phyloP scores from a whole-genome alignment of 2,797 vertebrate species.

The Phataginus tetradactyla region DNA sequence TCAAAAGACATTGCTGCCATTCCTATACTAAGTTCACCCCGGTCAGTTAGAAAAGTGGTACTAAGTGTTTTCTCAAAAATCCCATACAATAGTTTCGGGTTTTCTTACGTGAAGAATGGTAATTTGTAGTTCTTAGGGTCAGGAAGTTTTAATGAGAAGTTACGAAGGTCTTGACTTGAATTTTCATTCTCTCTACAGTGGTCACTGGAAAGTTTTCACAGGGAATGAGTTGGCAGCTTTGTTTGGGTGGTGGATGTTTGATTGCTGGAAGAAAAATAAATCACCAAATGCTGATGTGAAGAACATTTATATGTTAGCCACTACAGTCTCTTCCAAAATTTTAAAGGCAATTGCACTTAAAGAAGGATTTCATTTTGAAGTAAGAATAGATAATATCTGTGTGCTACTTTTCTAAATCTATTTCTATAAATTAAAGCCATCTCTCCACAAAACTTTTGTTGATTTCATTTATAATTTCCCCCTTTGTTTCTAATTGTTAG shows the following conservation, averaged over 20 bases:
- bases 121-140: constrained; percentile 3
- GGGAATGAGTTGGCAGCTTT: constrained; percentile 96
- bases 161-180: background rate
- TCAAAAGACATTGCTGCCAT: background rate
- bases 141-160: constrained; percentile 4
- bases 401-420: constrained; percentile 21
- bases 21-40: background rate
- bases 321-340: constrained; percentile 96
- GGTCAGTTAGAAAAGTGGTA: constrained; percentile 25
- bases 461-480: background rate
- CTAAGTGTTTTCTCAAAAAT: constrained; percentile 50
- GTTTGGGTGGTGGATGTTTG: constrained; percentile 98
- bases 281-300: constrained; percentile 84
- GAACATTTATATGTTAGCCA: constrained; percentile 94
- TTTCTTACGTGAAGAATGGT: constrained; percentile 3
- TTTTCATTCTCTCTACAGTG: constrained; percentile 83
- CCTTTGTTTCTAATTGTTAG: constrained; percentile 36
- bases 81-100: background rate
- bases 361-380: constrained; percentile 96
- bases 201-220: constrained; percentile 94
- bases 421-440: constrained; percentile 39
- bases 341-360: constrained; percentile 91
- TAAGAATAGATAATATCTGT: constrained; percentile 76
- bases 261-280: constrained; percentile 90
- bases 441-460: background rate